These are phyloP conservation scores for Myotis planiceps DNA, from an alignment of 2,797 vertebrate genomes.

Conservation along the genomic window DNA sequence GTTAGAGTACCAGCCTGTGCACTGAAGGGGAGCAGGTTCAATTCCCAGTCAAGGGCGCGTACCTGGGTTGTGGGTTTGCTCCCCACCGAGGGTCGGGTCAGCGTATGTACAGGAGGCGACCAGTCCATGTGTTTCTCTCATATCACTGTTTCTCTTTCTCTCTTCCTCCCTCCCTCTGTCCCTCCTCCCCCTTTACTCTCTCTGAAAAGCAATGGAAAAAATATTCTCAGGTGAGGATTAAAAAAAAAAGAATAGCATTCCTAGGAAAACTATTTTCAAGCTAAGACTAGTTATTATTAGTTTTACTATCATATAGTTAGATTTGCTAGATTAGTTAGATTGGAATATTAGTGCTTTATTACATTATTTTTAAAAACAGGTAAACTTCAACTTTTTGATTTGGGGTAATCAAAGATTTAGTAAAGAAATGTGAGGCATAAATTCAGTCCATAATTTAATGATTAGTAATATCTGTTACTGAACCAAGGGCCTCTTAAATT, in stretches of 20 bases:
- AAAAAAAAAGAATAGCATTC: neutral
- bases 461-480: neutral
- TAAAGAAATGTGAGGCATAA: neutral
- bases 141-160: no score
- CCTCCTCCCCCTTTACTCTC: no score
- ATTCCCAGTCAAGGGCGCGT: no score
- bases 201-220: no score
- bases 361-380: neutral
- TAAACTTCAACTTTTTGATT: neutral
- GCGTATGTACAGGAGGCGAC: no score
- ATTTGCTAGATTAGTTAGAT: neutral
- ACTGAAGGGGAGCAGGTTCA: no score
- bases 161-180: no score
- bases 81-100: no score
- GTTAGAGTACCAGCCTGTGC: no score
- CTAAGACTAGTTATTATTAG: neutral
- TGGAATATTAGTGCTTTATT: neutral
- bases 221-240: no score
- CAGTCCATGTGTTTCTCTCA: no score
- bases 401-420: neutral
- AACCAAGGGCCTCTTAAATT: neutral
- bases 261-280: neutral
- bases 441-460: neutral
- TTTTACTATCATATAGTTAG: neutral
- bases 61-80: no score